Conservation (phyloP, 2,797 vertebrate species). For the Girardinus metallicus region DNA sequence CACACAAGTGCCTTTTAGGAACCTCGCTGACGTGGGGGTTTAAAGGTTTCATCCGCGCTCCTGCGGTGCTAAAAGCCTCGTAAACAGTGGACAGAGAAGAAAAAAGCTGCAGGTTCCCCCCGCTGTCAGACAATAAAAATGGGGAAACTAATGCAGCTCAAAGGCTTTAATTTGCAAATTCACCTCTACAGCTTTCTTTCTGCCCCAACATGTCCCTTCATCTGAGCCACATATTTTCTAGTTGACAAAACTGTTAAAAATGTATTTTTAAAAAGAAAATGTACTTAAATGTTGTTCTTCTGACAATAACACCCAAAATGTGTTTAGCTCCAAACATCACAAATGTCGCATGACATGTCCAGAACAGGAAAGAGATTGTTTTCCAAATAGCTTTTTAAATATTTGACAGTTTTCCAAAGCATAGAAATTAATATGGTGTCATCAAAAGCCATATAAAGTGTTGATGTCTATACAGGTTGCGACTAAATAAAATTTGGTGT, state of each 20-base stretch:
- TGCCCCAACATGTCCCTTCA: conserved; percentile 8
- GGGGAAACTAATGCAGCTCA: neutral
- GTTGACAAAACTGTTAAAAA: neutral
- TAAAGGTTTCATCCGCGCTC: conserved; percentile 45
- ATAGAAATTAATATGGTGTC: neutral
- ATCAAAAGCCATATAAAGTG: neutral
- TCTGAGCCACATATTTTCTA: neutral
- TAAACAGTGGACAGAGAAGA: conserved; percentile 23
- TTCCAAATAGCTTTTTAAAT: neutral
- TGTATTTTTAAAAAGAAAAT: neutral
- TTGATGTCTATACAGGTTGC: neutral
- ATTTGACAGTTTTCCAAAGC: neutral
- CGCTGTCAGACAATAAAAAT: conserved; percentile 29
- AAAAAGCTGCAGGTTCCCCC: conserved; percentile 12
- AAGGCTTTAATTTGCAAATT: neutral
- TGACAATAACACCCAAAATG: neutral
- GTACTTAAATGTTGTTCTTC: neutral
- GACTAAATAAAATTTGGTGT: no score
- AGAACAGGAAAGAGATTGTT: neutral
- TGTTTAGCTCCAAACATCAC: neutral
- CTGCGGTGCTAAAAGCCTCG: conserved; percentile 45
- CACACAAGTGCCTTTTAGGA: conserved; percentile 53
- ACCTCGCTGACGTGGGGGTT: conserved; percentile 33
- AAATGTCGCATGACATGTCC: neutral
- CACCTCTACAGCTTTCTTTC: conserved; percentile 4